Percentiles rank a stretch among this genome's conserved stretches.
Evolutionary conservation across 30 jellyfish, hydroid and myxozoan genomes (phyloP).

Genomic region (Aurelia sp.): DNA sequence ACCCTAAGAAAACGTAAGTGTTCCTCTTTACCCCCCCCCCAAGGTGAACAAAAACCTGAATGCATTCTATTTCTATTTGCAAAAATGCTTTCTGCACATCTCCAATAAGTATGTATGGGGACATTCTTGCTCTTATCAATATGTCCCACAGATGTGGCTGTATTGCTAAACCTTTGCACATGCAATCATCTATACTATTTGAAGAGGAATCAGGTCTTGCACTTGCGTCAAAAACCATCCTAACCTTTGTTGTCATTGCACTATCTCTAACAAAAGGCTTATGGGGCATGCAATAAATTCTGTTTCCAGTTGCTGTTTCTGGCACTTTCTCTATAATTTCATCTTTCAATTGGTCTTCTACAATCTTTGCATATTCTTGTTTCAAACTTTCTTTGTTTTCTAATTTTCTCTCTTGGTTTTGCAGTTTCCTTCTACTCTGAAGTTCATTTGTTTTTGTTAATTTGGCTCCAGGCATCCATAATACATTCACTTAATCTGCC

Average conservation of each 20-base stretch:
- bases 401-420: conserved; percentile 1
- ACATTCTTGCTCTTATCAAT: conserved; percentile 5
- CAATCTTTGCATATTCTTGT: conserved; percentile 13
- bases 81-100: no score
- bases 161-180: conserved; percentile 1
- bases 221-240: not conserved
- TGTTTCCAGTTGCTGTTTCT: conserved; percentile 1
- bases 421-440: conserved; percentile 12
- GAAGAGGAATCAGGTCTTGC: not conserved
- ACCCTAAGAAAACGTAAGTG: conserved; percentile 22
- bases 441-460: conserved; percentile 13
- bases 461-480: conserved; percentile 26
- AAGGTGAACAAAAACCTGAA: not conserved
- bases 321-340: conserved; percentile 30
- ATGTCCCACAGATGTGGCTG: conserved; percentile 1
- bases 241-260: not conserved
- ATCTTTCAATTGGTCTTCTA: not conserved
- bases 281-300: not conserved
- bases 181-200: not conserved
- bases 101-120: no score
- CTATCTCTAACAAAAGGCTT: conserved; percentile 4
- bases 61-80: no score
- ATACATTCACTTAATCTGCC: conserved; percentile 39
- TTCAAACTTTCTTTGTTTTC: conserved; percentile 7
- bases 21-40: conserved; percentile 20